phyloP scores from a whole-genome alignment of 2,797 vertebrate species.

The Coracias cyanogaster region DNA sequence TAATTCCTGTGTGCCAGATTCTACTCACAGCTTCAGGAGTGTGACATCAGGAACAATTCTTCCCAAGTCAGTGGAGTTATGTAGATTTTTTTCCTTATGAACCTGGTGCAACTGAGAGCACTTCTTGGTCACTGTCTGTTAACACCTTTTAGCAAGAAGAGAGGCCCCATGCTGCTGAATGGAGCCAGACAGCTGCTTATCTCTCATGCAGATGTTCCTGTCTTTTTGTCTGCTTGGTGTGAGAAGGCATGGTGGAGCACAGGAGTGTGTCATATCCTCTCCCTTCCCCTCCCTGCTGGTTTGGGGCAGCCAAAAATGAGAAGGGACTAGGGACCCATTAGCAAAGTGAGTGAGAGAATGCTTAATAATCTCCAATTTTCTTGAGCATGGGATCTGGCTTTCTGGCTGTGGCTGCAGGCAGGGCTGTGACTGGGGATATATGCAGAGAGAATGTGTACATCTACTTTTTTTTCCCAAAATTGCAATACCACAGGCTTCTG shows the following conservation, averaged over 20 bases:
- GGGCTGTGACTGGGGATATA: background rate
- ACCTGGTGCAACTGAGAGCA: background rate
- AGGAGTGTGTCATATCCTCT: conserved; percentile 27
- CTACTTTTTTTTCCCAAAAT: background rate
- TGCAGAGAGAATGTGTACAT: background rate
- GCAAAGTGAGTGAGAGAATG: background rate
- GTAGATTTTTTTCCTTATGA: background rate
- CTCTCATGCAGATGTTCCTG: conserved; percentile 58
- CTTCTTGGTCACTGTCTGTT: background rate
- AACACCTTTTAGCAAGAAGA: background rate
- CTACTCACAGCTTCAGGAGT: background rate
- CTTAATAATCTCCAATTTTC: background rate
- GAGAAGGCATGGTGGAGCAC: background rate
- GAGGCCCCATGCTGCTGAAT: background rate
- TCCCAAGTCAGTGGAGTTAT: background rate
- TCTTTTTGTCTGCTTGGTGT: background rate
- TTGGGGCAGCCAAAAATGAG: conserved; percentile 20
- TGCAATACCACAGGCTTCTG: background rate
- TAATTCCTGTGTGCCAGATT: background rate
- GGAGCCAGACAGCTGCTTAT: conserved; percentile 43
- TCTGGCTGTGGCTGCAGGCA: background rate
- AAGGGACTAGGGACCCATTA: conserved; percentile 7
- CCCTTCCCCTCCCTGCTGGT: conserved; percentile 8
- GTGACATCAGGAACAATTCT: background rate
- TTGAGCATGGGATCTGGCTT: background rate